Evolutionary conservation across 2,797 vertebrate genomes (phyloP).

Genomic region (Stomatorhinus walkeri): DNA sequence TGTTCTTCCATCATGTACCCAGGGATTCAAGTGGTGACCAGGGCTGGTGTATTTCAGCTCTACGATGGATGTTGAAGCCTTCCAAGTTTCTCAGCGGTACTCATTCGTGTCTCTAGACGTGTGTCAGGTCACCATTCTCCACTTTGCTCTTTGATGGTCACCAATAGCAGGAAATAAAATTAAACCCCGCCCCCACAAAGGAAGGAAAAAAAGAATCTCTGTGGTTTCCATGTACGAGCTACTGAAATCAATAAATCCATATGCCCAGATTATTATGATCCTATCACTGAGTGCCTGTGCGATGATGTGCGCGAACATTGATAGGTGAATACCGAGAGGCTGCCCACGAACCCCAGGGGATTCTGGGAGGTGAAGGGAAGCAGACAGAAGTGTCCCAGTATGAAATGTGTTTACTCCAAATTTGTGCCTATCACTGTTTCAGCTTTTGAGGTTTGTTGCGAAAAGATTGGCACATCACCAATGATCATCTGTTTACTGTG

Average conservation of each 20-base stretch:
- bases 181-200: neutral
- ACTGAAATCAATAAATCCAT: neutral
- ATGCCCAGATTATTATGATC: neutral
- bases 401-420: neutral
- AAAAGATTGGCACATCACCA: neutral
- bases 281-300: neutral
- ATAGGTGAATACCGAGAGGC: neutral
- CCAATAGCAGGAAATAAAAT: neutral
- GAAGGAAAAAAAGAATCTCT: neutral
- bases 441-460: neutral
- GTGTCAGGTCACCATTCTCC: neutral
- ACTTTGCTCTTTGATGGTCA: neutral
- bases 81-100: neutral
- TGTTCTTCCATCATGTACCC: neutral
- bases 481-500: neutral
- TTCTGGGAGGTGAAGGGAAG: neutral
- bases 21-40: neutral
- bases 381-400: neutral
- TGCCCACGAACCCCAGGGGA: neutral
- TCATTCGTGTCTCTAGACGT: neutral
- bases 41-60: neutral
- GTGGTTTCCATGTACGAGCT: neutral
- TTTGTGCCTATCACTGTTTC: neutral
- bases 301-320: neutral
- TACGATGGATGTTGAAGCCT: neutral